phyloP scores from a whole-genome alignment of 2,113 vertebrate species.

The Heterocephalus glaber region DNA sequence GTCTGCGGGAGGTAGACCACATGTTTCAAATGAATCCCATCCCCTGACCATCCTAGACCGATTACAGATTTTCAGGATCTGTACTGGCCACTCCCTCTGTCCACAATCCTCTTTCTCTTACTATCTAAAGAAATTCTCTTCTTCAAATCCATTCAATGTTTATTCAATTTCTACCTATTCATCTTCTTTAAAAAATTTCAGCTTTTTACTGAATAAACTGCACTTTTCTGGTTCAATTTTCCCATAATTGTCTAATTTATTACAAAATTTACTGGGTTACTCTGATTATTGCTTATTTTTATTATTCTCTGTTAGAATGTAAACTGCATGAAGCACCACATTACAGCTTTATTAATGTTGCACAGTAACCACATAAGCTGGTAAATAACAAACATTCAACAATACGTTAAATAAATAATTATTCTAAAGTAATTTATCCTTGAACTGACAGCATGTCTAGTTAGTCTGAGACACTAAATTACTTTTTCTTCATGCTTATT shows the following conservation, averaged over 20 bases:
- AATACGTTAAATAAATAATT: background rate
- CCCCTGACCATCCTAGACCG: background rate
- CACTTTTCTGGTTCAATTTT: background rate
- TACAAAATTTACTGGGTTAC: background rate
- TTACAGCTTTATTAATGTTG: background rate
- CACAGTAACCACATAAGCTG: background rate
- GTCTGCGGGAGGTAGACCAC: background rate
- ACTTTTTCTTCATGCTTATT: background rate
- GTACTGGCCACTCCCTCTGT: rapidly evolving
- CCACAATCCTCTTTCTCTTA: background rate
- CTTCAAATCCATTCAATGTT: background rate
- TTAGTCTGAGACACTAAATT: background rate
- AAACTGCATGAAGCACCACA: background rate
- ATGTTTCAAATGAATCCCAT: background rate
- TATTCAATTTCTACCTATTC: background rate
- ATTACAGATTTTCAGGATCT: background rate
- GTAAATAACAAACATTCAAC: background rate
- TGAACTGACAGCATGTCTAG: background rate
- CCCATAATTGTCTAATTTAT: background rate
- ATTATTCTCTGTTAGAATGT: background rate
- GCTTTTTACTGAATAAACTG: background rate
- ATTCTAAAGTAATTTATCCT: background rate
- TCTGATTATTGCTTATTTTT: background rate
- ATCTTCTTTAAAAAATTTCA: background rate
- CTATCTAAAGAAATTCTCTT: background rate